phyloP scores from a whole-genome alignment of 1,140 invertebrate genomes.

The Drosophila repletoides region DNA sequence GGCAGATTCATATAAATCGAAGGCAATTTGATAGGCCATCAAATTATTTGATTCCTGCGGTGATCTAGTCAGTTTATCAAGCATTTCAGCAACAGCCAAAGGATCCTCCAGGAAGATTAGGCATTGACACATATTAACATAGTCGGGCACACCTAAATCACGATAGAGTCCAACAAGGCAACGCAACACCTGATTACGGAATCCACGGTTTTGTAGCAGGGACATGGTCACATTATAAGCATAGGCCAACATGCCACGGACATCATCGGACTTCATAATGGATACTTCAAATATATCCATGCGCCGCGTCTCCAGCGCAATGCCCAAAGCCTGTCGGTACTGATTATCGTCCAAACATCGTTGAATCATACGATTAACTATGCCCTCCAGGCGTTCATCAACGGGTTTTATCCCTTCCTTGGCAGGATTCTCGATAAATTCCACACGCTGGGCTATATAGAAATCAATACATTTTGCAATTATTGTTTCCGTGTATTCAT shows the following conservation, averaged over 20 bases:
- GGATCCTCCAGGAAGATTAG: constrained; percentile 98
- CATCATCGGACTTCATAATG: constrained; percentile 95
- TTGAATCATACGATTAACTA: constrained; percentile 98
- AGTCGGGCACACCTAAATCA: constrained; percentile 93
- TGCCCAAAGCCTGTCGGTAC: constrained; percentile 95
- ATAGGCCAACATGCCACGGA: constrained; percentile 95
- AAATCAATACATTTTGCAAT: constrained; percentile 98
- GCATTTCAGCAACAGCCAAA: constrained; percentile 93
- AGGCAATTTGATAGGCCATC: constrained; percentile 99
- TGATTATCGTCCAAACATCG: constrained; percentile 96
- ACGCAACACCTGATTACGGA: constrained; percentile 93
- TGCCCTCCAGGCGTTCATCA: constrained; percentile 94
- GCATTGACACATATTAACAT: constrained; percentile 98
- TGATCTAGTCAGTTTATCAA: constrained; percentile 93
- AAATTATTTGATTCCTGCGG: constrained; percentile 88
- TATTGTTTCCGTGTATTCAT: constrained; percentile 98
- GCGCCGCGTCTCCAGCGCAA: constrained; percentile 96
- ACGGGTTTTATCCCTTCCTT: constrained; percentile 88
- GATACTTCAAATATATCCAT: constrained; percentile 97
- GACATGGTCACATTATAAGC: constrained; percentile 98
- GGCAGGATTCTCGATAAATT: constrained; percentile 85
- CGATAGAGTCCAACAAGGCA: constrained; percentile 95
- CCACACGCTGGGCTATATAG: constrained; percentile 94
- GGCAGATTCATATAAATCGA: constrained; percentile 99
- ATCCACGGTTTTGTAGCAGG: constrained; percentile 95